Percentiles rank a stretch among this genome's conserved stretches.
Evolutionary conservation across 2,113 vertebrate species (phyloP).

Genomic region (Lycocorax pyrrhopterus): DNA sequence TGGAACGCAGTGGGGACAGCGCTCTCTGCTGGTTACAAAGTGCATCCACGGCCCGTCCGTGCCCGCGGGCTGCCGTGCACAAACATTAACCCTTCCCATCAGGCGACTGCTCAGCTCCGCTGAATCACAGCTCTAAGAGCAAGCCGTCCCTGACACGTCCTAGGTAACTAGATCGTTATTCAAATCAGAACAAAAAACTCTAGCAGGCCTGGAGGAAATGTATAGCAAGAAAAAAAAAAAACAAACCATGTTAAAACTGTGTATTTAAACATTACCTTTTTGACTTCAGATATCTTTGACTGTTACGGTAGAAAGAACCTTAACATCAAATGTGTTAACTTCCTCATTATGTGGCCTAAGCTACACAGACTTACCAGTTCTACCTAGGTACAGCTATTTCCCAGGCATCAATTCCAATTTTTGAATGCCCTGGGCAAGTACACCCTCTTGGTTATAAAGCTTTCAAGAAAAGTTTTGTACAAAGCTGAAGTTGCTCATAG

Average conservation of each 20-base stretch:
- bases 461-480: background rate
- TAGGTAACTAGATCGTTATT: background rate
- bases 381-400: background rate
- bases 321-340: background rate
- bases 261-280: background rate
- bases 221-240: background rate
- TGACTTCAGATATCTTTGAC: background rate
- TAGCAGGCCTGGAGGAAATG: background rate
- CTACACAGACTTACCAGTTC: background rate
- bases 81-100: too few relatives aligned
- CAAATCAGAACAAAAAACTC: background rate
- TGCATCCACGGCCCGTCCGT: background rate
- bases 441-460: background rate
- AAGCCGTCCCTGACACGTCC: background rate
- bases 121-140: background rate
- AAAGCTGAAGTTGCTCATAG: background rate
- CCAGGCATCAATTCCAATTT: background rate
- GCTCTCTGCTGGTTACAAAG: constrained; percentile 48
- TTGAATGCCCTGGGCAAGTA: background rate
- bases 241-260: background rate
- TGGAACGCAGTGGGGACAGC: background rate
- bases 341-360: background rate
- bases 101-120: background rate
- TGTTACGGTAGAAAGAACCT: background rate
- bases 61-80: accelerated